These are phyloP conservation scores for Peromyscus leucopus DNA, from an alignment of 2,113 vertebrate species.

Conservation along the genomic window DNA sequence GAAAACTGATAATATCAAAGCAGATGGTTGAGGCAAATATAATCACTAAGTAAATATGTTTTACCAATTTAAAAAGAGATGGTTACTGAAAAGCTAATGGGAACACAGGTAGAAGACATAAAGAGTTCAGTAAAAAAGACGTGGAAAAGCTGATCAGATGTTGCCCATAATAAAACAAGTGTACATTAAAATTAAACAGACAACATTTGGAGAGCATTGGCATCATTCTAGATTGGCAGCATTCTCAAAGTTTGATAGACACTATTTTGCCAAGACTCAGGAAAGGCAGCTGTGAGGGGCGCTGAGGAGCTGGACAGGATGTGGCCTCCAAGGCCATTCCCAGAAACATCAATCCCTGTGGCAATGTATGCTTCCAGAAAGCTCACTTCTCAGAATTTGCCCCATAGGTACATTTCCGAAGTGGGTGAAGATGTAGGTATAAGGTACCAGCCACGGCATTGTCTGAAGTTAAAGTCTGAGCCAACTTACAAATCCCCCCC, in stretches of 20 bases:
- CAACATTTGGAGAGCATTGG: not conserved
- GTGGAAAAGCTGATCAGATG: not conserved
- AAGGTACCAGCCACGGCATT: not conserved
- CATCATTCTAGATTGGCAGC: not conserved
- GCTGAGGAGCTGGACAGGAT: not conserved
- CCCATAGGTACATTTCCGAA: not conserved
- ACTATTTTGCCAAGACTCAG: not conserved
- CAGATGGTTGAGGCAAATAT: not conserved
- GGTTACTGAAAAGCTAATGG: not conserved
- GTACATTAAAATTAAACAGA: conserved; percentile 26
- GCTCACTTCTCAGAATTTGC: not conserved
- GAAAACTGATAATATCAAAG: conserved; percentile 35
- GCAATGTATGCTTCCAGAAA: not conserved
- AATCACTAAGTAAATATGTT: not conserved
- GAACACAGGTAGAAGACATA: not conserved
- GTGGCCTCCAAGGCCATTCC: not conserved
- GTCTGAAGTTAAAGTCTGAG: not conserved
- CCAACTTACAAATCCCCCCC: not conserved
- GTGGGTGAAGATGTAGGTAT: not conserved
- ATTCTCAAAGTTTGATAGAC: not conserved
- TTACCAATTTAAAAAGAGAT: conserved; percentile 25
- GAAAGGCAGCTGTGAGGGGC: not conserved
- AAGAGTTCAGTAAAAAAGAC: not conserved
- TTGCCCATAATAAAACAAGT: not conserved
- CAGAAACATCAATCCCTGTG: not conserved